These are phyloP conservation scores for Scaptomyza flava DNA, from an alignment of 2,888 invertebrate species.

Conservation along the genomic window DNA sequence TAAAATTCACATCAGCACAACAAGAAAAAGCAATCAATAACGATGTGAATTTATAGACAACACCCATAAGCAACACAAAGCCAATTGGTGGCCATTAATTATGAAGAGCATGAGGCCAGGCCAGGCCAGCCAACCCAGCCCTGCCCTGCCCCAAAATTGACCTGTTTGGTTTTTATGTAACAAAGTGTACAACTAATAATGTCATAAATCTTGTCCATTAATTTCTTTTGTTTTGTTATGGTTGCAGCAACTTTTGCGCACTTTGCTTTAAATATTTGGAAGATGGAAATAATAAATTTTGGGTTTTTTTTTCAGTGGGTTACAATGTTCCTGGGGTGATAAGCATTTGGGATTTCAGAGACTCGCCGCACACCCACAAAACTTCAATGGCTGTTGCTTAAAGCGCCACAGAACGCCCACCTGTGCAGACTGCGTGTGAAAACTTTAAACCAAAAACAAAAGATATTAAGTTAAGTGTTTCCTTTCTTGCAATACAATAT, in stretches of 20 bases:
- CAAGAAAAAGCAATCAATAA: conserved; percentile 29
- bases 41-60: conserved; percentile 26
- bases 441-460: conserved; percentile 48
- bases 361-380: conserved; percentile 34
- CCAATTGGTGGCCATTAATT: conserved; percentile 62
- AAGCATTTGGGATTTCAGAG: conserved; percentile 59
- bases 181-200: conserved; percentile 62
- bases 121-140: conserved; percentile 24
- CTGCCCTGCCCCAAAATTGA: conserved; percentile 48
- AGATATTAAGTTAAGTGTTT: conserved; percentile 22
- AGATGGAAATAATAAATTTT: conserved; percentile 32
- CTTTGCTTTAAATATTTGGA: conserved; percentile 59
- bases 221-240: conserved; percentile 34
- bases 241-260: conserved; percentile 64
- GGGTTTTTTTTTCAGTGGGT: conserved; percentile 28
- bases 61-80: conserved; percentile 60
- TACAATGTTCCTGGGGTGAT: conserved; percentile 54
- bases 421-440: conserved; percentile 67
- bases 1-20: conserved; percentile 6
- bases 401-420: conserved; percentile 55
- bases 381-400: conserved; percentile 51
- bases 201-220: conserved; percentile 73
- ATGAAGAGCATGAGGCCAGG: conserved; percentile 37
- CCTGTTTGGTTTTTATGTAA: conserved; percentile 68
- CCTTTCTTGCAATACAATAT: conserved; percentile 7